Evolutionary conservation across 2,797 vertebrate genomes (phyloP), one percentile per base, ranked within the genome.

Genomic region (Karalla daura): DNA sequence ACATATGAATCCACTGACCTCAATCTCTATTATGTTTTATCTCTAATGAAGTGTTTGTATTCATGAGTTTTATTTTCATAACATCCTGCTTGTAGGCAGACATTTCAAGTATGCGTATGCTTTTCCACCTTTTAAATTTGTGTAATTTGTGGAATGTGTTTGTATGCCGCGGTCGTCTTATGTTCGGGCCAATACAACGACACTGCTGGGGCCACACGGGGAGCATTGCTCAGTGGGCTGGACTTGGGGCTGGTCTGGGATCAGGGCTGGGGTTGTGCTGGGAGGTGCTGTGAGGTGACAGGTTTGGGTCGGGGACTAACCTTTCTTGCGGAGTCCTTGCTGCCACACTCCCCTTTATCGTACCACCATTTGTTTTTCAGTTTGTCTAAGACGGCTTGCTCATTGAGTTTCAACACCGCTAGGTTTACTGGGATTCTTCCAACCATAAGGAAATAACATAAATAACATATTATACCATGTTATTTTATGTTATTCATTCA

Each of bases 341-440:
- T 86, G 96, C 97, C 98, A 98, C 98, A 99, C 93, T 99, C 96
- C 59, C 97, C 98, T 80, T 99, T 99, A 98, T 98, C 96, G 96
- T 99, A 99, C 98, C 98, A 99, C 98, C 98, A 99, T 97, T 98
- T 99, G 97, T 84, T 99, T 98, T 98, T 99, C 97, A 99, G 97
- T 97, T 98, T 99, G 97, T 98, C 97, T 99, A 99, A 98, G 97
- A 98, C 89, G 96, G 97, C 97, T 96, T 98, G 97, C 94, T 99
- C 97, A 98, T 95, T 99, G 96, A 98, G 97, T 95, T 99, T 99
- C 97, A 99, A 98, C 96, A 99, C 97, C 95, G 97, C 97, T 97
- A 99, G 97, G 96, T 99, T 99, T 96, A 99, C 96, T 93, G 96
- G 96, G 95, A 96, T 96, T 98, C 97, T 99, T 98, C 96, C 79